phyloP scores from a whole-genome alignment of 2,888 invertebrate species.

The Morpho achilles region DNA sequence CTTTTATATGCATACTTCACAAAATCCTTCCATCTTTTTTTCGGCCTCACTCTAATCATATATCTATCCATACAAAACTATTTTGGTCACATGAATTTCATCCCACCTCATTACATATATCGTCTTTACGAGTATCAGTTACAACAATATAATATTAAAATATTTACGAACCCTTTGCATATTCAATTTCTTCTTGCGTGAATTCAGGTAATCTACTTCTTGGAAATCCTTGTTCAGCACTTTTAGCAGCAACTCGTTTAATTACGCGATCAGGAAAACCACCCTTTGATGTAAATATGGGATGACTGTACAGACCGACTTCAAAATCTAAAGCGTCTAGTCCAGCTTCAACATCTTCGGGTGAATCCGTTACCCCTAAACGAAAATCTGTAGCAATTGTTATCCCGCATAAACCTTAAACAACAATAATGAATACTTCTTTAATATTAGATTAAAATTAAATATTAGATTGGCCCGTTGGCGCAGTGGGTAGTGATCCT shows the following conservation, averaged over 20 bases:
- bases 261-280: slow-evolving; percentile 70
- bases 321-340: slow-evolving; percentile 50
- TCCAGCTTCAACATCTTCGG: slow-evolving; percentile 48
- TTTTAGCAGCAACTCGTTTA: slow-evolving; percentile 57
- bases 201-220: slow-evolving; percentile 69
- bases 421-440: too few species aligned
- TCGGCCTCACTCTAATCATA: too few species aligned
- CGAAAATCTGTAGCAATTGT: slow-evolving; percentile 55
- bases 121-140: too few species aligned
- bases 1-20: too few species aligned
- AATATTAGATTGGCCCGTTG: too few species aligned
- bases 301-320: slow-evolving; percentile 62
- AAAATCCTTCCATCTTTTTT: too few species aligned
- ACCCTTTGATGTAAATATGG: slow-evolving; percentile 63
- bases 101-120: too few species aligned
- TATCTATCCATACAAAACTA: too few species aligned
- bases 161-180: slow-evolving; percentile 43
- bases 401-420: slow-evolving; percentile 49
- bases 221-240: slow-evolving; percentile 61
- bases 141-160: too few species aligned
- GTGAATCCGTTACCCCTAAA: slow-evolving; percentile 43
- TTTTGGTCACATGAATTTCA: too few species aligned
- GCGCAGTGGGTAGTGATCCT: too few species aligned
- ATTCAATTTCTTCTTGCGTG: slow-evolving; percentile 54
- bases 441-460: too few species aligned